Conservation (phyloP, 2,888 invertebrate species). For the Sesia apiformis region DNA sequence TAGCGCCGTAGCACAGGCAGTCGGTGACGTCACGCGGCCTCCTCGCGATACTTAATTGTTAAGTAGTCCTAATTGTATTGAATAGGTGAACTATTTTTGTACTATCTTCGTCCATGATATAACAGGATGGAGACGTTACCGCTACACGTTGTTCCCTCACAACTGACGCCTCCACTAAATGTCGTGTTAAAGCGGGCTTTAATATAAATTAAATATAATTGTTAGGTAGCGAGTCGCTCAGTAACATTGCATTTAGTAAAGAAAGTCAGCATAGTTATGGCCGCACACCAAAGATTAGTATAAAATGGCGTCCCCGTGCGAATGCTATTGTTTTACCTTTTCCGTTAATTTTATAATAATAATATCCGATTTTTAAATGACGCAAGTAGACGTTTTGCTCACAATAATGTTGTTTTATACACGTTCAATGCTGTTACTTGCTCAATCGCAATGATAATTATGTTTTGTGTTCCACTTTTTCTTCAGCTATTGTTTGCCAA, state of each 20-base stretch:
- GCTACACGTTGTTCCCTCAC: constrained; percentile 43
- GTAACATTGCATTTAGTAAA: constrained; percentile 26
- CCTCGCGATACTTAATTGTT: constrained; percentile 69
- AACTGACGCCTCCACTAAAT: constrained; percentile 18
- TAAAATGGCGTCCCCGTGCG: constrained; percentile 34
- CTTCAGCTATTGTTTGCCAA: too few species aligned
- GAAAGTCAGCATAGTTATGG: constrained; percentile 43
- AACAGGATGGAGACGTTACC: constrained; percentile 60
- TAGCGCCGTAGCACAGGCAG: constrained; percentile 13
- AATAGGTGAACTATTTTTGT: constrained; percentile 74
- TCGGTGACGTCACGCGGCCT: constrained; percentile 29
- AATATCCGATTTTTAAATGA: background rate
- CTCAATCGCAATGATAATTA: constrained; percentile 53
- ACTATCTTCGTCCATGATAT: constrained; percentile 62
- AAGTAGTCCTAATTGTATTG: constrained; percentile 71
- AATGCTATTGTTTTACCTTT: background rate
- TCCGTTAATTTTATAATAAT: background rate
- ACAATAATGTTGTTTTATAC: background rate
- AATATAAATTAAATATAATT: background rate
- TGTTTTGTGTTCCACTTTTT: too few species aligned
- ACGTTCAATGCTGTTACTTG: constrained; percentile 30
- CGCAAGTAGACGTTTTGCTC: background rate
- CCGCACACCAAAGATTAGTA: constrained; percentile 72
- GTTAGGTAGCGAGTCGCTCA: background rate
- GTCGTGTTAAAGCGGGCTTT: background rate